Evolutionary conservation across 2,797 vertebrate species (phyloP).

Genomic region (Aldrovandia affinis): DNA sequence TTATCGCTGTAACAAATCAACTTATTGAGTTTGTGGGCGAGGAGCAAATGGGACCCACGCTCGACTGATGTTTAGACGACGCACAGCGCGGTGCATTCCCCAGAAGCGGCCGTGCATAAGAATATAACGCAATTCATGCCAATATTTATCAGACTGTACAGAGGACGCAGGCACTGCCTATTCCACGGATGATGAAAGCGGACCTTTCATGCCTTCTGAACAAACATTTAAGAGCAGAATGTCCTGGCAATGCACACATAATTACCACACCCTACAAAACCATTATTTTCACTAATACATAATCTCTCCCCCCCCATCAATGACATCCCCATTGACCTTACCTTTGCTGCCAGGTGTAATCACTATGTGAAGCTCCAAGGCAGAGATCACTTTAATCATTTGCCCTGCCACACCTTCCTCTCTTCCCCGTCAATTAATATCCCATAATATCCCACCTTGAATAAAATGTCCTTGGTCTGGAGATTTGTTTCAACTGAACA

Average conservation of each 20-base stretch:
- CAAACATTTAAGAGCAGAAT: conserved; percentile 31
- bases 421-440: no score
- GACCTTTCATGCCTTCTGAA: conserved; percentile 25
- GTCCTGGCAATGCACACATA: conserved; percentile 16
- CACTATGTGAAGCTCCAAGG: no score
- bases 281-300: no score
- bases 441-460: no score
- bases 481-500: no score
- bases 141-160: background rate
- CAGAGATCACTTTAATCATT: no score
- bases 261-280: no score
- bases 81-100: background rate
- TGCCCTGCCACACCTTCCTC: no score
- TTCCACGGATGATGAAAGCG: background rate
- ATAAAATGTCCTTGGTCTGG: no score
- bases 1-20: conserved; percentile 34
- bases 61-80: conserved; percentile 21
- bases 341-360: no score
- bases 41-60: conserved; percentile 51
- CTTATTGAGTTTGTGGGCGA: conserved; percentile 44
- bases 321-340: no score
- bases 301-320: no score
- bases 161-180: background rate
- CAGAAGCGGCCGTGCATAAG: background rate
- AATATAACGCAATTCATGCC: background rate